Evolutionary conservation across 1,140 invertebrate genomes (phyloP).

Genomic region (Oncopodura yosiiana): DNA sequence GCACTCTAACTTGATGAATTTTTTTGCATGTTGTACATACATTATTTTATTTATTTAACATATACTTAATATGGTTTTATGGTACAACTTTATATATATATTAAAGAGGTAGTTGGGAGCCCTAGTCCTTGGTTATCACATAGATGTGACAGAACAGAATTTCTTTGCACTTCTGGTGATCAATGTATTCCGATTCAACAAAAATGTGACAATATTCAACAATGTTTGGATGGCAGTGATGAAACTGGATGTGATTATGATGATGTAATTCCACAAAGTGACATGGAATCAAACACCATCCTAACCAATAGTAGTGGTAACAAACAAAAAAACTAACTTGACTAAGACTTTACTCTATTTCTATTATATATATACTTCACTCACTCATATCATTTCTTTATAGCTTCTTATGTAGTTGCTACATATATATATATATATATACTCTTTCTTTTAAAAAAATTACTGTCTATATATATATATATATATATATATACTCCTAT

Average conservation of each 20-base stretch:
- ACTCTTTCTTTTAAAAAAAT: background rate
- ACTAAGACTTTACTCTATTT: background rate
- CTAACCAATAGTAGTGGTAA: conserved; percentile 1
- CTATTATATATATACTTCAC: too few species aligned
- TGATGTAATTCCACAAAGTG: background rate
- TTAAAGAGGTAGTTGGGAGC: too few species aligned
- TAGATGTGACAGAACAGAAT: conserved; percentile 40
- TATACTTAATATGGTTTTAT: too few species aligned
- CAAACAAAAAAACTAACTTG: background rate
- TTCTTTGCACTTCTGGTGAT: conserved; percentile 50
- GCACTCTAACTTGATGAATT: background rate
- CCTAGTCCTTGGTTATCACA: background rate
- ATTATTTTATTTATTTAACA: too few species aligned
- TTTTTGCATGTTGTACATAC: background rate
- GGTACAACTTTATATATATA: too few species aligned
- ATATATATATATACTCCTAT: conserved; percentile 22
- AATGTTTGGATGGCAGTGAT: conserved; percentile 62
- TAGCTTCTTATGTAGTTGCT: background rate
- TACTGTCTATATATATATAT: conserved; percentile 36
- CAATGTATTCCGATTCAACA: conserved; percentile 51
- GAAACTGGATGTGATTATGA: conserved; percentile 2
- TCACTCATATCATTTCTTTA: background rate
- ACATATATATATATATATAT: background rate
- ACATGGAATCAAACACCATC: background rate
- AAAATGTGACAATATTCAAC: conserved; percentile 56